Evolutionary conservation across 2,113 vertebrate genomes (phyloP).

Genomic region (Anguilla rostrata): DNA sequence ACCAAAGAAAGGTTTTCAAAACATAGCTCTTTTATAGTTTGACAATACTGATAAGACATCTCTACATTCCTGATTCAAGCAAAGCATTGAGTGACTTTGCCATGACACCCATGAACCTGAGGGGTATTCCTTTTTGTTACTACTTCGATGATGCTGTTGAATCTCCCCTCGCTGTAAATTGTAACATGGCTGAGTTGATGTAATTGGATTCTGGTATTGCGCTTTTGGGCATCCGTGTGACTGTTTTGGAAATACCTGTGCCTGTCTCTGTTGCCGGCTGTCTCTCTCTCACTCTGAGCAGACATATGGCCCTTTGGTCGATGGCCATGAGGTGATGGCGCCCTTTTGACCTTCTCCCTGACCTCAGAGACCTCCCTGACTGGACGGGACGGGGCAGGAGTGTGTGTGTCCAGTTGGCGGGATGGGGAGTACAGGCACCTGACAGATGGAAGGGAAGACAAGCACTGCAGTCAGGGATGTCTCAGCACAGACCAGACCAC

Average conservation of each 20-base stretch:
- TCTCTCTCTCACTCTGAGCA: constrained; percentile 13
- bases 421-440: constrained; percentile 40
- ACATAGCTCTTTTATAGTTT: no score
- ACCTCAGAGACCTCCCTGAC: constrained; percentile 15
- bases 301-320: constrained; percentile 18
- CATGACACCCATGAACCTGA: no score
- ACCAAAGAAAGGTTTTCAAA: no score
- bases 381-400: not conserved
- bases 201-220: not conserved
- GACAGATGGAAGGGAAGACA: constrained; percentile 25
- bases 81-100: no score
- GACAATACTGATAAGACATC: no score
- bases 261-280: constrained; percentile 19
- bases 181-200: not conserved
- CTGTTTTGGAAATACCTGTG: constrained; percentile 35
- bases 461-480: not conserved
- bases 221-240: not conserved
- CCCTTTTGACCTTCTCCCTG: constrained; percentile 21
- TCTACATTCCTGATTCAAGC: no score
- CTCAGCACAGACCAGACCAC: not conserved
- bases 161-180: not conserved
- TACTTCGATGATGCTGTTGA: not conserved
- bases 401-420: constrained; percentile 12
- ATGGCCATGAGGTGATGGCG: constrained; percentile 6
- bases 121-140: not conserved